Percentiles rank a stretch among this genome's conserved stretches.
Evolutionary conservation across 23 tunicate species (phyloP).

Genomic region (Trididemnum clinides): DNA sequence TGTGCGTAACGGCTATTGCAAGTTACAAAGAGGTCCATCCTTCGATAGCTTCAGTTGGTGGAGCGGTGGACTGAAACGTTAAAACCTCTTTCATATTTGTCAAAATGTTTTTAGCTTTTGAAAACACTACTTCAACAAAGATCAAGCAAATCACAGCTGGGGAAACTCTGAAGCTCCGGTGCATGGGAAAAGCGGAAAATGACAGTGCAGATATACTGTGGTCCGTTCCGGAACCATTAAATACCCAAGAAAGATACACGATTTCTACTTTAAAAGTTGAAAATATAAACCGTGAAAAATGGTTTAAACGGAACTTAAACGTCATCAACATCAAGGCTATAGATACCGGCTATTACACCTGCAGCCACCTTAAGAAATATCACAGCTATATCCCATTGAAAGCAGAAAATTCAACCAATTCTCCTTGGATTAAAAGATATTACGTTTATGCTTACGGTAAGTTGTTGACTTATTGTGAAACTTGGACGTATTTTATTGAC

Average conservation of each 20-base stretch:
- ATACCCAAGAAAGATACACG: not conserved
- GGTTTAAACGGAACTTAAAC: not conserved
- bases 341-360: conserved; percentile 55
- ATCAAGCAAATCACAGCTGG: conserved; percentile 33
- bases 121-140: too few relatives aligned
- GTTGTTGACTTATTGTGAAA: too few relatives aligned
- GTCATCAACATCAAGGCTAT: not conserved
- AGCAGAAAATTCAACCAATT: not conserved
- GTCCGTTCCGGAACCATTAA: not conserved
- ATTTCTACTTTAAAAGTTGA: not conserved
- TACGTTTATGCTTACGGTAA: conserved; percentile 56
- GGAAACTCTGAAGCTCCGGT: conserved; percentile 37
- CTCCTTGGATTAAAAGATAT: conserved; percentile 18
- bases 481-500: too few relatives aligned
- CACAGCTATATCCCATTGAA: not conserved
- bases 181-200: not conserved
- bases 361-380: not conserved
- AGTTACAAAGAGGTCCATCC: too few relatives aligned
- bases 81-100: too few relatives aligned
- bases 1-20: too few relatives aligned
- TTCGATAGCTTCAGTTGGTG: too few relatives aligned
- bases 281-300: not conserved
- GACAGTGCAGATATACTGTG: not conserved
- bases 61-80: too few relatives aligned
- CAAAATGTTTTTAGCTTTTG: too few relatives aligned